Base-by-base conservation (phyloP, 2,888 invertebrate species). In the Spisula subtruncata region DNA sequence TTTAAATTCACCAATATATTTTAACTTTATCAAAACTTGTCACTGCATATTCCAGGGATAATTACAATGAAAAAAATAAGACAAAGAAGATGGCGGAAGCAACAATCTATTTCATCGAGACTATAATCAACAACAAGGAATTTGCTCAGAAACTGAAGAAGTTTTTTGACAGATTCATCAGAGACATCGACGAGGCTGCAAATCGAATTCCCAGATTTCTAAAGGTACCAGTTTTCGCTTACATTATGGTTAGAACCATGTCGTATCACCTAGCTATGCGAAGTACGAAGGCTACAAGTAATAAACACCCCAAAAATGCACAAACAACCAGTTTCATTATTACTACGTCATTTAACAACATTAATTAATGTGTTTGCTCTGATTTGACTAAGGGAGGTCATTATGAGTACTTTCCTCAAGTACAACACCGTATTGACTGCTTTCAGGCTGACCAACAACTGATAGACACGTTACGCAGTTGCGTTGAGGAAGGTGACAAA, bases 181-280 rank as follows among this genome's bases (percentile, higher is more conserved):
- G 90, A 86, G 94, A 92, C 56, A 94, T 95, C 18, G 94, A 94
- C 56, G 90, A 91, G 46, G 92, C 93, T 80, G 94, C 91, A 6
- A 87, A 89, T n/a, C 90, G 94, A 79, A 94, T 96, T 32, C 95
- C 95, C 1, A 92, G 93, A 51, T 94, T 95, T 51, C 93, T 95
- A 29, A 89, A 94, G 85, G 92, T 92, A 83, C 41, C 0, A 25
- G 41, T 41, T 41, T 41, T 2, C 8, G 8, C 41, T 8, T 41
- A 8, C 2, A 41, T 41, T 8, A 41, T 41, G 41, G 41, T n/a
- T n/a, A n/a, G n/a, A n/a, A n/a, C n/a, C n/a, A n/a, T n/a, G n/a
- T n/a, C n/a, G n/a, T n/a, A n/a, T n/a, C n/a, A n/a, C n/a, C n/a
- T n/a, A n/a, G n/a, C n/a, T n/a, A n/a, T n/a, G n/a, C n/a, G n/a